phyloP scores from a whole-genome alignment of 2,888 invertebrate species.

The Caenorhabditis sinica region DNA sequence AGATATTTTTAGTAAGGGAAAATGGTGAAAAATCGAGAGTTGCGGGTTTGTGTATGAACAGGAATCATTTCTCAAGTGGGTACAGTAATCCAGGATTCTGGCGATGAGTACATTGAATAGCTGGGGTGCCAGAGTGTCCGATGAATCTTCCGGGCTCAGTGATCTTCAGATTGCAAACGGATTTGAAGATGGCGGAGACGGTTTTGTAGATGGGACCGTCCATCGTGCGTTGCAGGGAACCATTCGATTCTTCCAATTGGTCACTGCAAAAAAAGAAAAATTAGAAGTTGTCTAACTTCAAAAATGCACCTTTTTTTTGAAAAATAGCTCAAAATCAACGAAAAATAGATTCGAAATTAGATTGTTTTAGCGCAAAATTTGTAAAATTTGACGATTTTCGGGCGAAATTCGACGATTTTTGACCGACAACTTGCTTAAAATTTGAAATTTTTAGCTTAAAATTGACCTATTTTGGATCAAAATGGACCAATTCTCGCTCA shows the following conservation, averaged over 20 bases:
- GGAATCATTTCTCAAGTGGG: conserved; percentile 96
- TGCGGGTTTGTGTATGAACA: conserved; percentile 98
- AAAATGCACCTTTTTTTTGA: no score
- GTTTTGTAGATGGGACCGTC: conserved; percentile 96
- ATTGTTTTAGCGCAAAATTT: no score
- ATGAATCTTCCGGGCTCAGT: conserved; percentile 95
- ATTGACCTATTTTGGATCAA: no score
- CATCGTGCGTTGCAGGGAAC: conserved; percentile 92
- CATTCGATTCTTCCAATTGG: conserved; percentile 94
- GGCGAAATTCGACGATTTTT: not conserved
- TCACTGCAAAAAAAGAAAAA: conserved; percentile 88
- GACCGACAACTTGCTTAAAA: no score
- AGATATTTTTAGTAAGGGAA: not conserved
- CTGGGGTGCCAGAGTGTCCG: conserved; percentile 88
- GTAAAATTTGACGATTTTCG: not conserved
- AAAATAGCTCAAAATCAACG: no score
- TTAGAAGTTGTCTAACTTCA: no score
- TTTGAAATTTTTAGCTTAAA: no score
- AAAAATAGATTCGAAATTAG: no score
- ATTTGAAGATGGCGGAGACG: conserved; percentile 96
- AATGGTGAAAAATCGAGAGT: conserved; percentile 78
- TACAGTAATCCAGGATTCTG: conserved; percentile 97
- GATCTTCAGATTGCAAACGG: conserved; percentile 94
- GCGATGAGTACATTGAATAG: conserved; percentile 96
- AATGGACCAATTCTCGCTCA: no score